Evolutionary conservation across 1,140 invertebrate genomes (phyloP), one percentile per base, ranked within the genome.

Genomic region (Anthonomus grandis): DNA sequence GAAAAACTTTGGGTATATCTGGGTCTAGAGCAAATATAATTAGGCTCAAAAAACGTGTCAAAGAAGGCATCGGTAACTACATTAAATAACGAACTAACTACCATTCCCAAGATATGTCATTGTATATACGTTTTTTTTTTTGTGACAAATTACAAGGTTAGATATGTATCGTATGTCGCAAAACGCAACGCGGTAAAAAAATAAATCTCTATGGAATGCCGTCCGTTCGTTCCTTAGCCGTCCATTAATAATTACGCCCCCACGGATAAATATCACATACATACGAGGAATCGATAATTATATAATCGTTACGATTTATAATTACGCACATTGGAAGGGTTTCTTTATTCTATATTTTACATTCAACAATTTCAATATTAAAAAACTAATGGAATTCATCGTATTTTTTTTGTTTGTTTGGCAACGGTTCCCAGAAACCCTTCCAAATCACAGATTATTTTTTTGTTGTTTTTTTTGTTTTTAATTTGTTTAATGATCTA

Each of bases 371-470:
- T n/a, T n/a, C 36, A 41, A 44, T 51, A 44, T 62, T 64, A 59
- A 59, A 62, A 63, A 60, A 64, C 64, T 66, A 71, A 68, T 70
- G 69, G 68, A 70, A 70, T 71, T 65, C 45, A 62, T n/a, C 62
- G 57, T 62, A 39, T 45, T 57, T 57, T 70, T 71, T n/a, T n/a
- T n/a, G n/a, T n/a, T n/a, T n/a, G n/a, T n/a, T 72, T 72, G 70
- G 70, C 70, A 72, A 70, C 69, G 31, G 25, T 58, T 49, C n/a
- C n/a, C n/a, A 48, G 69, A 72, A 72, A 66, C 70, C 58, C 68
- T 66, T 69, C 64, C 70, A 72, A 72, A 72, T 72, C 70, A 72
- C 70, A 72, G 70, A 67, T 70, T 67, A 52, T 69, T n/a, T n/a
- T n/a, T n/a, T n/a, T n/a, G n/a, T n/a, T n/a, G n/a, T n/a, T n/a